Conservation (phyloP, 2,888 invertebrate species). For the Drosophila setosimentum region DNA sequence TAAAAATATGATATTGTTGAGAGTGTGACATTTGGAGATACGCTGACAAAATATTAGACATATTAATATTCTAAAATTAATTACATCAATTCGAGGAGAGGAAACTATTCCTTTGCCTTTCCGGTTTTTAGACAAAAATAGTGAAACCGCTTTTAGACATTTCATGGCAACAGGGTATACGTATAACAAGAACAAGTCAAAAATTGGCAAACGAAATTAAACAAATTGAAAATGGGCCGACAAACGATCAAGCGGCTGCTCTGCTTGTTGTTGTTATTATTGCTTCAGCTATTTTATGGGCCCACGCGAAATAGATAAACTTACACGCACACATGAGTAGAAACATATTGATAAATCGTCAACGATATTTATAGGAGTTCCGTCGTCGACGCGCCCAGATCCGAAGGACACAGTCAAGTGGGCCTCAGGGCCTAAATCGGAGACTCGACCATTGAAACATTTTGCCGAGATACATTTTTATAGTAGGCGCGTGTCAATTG, state of each 20-base stretch:
- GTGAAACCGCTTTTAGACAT: background rate
- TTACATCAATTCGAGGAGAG: background rate
- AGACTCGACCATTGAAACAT: constrained; percentile 20
- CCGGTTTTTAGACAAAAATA: background rate
- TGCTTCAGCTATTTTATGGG: constrained; percentile 57
- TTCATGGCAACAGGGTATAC: constrained; percentile 14
- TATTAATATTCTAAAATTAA: background rate
- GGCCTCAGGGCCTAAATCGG: constrained; percentile 18
- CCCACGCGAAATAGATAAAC: constrained; percentile 62
- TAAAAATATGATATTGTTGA: background rate
- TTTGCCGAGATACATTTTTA: constrained; percentile 58
- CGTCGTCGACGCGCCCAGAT: constrained; percentile 63
- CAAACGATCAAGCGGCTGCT: constrained; percentile 48
- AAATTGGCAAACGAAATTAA: constrained; percentile 65
- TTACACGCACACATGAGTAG: constrained; percentile 7
- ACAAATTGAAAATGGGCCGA: constrained; percentile 72
- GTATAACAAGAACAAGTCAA: constrained; percentile 8
- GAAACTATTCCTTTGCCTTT: background rate
- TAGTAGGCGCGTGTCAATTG: constrained; percentile 71
- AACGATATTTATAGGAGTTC: constrained; percentile 75
- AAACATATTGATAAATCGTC: constrained; percentile 64
- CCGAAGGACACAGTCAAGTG: constrained; percentile 53
- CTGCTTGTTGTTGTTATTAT: constrained; percentile 22
- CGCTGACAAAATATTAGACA: background rate
- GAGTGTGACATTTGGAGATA: background rate